Conservation (phyloP, 2,888 invertebrate genomes). For the Hofmannophila pseudospretella region DNA sequence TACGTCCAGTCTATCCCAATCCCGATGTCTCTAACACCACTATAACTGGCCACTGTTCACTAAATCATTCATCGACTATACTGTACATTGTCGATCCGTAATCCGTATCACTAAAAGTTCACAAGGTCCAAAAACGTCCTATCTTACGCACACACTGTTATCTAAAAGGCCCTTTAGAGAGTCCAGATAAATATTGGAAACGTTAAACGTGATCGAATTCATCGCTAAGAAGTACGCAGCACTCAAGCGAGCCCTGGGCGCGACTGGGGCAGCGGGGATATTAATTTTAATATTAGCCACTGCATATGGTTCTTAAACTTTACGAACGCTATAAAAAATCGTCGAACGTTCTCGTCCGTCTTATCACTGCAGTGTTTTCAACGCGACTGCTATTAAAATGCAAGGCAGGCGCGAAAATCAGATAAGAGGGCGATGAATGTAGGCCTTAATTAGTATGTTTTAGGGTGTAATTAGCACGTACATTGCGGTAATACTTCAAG, state of each 20-base stretch:
- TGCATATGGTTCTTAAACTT: slow-evolving; percentile 56
- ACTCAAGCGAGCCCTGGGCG: slow-evolving; percentile 57
- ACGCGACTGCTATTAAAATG: slow-evolving; percentile 23
- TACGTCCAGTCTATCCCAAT: slow-evolving; percentile 2
- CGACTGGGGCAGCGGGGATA: slow-evolving; percentile 71
- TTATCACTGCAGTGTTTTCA: slow-evolving; percentile 15
- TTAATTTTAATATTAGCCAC: slow-evolving; percentile 74
- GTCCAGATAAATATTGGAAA: slow-evolving; percentile 40
- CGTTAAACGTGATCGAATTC: slow-evolving; percentile 49
- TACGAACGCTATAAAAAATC: slow-evolving; percentile 5
- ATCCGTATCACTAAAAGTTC: slow-evolving; percentile 30
- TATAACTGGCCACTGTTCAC: slow-evolving; percentile 30
- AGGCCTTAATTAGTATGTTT: slow-evolving; percentile 33
- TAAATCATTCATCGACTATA: slow-evolving; percentile 40
- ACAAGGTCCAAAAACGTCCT: slow-evolving; percentile 36
- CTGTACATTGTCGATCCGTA: slow-evolving; percentile 30
- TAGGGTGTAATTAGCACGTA: slow-evolving; percentile 35
- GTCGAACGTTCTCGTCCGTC: slow-evolving; percentile 14
- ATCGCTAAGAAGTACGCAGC: slow-evolving; percentile 47
- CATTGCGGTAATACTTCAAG: slow-evolving; percentile 34
- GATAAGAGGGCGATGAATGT: slow-evolving; percentile 28
- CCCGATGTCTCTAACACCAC: slow-evolving; percentile 27
- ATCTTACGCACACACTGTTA: slow-evolving; percentile 68
- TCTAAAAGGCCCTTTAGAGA: slow-evolving; percentile 48
- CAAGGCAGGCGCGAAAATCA: slow-evolving; percentile 16